Evolutionary conservation across 2,888 invertebrate species (phyloP), one percentile per base, ranked within the genome.

Genomic region (Trichogramma dendrolimi): DNA sequence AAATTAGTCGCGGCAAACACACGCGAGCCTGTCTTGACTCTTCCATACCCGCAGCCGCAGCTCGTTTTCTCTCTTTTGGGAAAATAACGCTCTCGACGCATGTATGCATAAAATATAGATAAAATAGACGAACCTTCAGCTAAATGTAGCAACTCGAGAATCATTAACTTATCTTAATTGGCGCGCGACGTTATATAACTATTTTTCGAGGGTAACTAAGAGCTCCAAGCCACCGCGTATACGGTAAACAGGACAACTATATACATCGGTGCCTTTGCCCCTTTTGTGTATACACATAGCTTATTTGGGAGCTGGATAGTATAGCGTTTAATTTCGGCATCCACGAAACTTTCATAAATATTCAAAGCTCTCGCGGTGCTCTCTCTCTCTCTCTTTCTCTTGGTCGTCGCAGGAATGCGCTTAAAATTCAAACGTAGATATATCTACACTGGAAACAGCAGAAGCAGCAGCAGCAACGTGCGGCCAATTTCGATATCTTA

Each of bases 91-190:
- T 42, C 7, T 10, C 7, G 27, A 27, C 27, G 27, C 27, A 27
- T 27, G 27, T 27, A 27, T 27, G 14, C 27, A 2, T 27, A 27
- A 27, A 27, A 27, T 27, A 27, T 27, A 27, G 27, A 27, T 27
- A 27, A 3, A 27, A 27, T 27, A 27, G 27, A 27, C 27, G 27
- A 27, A 27, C 27, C 27, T n/a, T n/a, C n/a, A n/a, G n/a, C n/a
- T n/a, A n/a, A n/a, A n/a, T n/a, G n/a, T n/a, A n/a, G 59, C 59
- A 53, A 59, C 52, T 41, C 59, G 47, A 27, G 14, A n/a, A 10
- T 38, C 48, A 53, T 53, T 59, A 53, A 53, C 53, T 53, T 59
- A 52, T 59, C 59, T 59, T 59, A 59, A 59, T 59, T 59, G 59
- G 58, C 44, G 40, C 46, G 48, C 6, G 59, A 11, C 7, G 42